Evolutionary conservation across 1,140 invertebrate genomes (phyloP).

Genomic region (Laupala kohalensis): DNA sequence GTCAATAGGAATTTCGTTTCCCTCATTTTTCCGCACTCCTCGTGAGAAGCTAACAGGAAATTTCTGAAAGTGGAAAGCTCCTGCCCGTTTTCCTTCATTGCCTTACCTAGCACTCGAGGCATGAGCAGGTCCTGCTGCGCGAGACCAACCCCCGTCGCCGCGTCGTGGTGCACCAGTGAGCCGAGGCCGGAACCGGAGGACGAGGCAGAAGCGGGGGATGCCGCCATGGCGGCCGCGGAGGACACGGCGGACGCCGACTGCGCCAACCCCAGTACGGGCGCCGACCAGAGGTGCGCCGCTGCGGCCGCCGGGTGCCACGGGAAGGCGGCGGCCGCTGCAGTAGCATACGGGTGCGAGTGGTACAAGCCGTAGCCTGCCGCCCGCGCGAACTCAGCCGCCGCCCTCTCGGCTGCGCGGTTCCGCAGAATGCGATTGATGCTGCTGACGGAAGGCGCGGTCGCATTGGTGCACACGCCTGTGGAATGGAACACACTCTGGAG

Average conservation of each 20-base stretch:
- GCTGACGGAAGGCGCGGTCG: slow-evolving; percentile 77
- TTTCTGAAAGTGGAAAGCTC: too few species aligned
- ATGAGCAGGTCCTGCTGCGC: slow-evolving; percentile 30
- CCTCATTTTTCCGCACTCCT: too few species aligned
- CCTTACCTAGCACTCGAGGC: slow-evolving; percentile 30
- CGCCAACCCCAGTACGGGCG: slow-evolving; percentile 2
- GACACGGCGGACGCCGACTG: slow-evolving; percentile 26
- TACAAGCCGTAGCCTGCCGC: slow-evolving; percentile 82
- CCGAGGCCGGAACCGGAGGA: slow-evolving; percentile 28
- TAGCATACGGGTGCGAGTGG: slow-evolving; percentile 25
- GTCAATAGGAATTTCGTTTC: too few species aligned
- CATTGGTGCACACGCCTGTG: slow-evolving; percentile 78
- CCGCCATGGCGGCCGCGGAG: slow-evolving; percentile 31
- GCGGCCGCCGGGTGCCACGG: slow-evolving; percentile 23
- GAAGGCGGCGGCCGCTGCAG: slow-evolving; percentile 21
- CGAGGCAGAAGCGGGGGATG: slow-evolving; percentile 31
- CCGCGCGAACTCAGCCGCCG: slow-evolving; percentile 81
- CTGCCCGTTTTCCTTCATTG: too few species aligned
- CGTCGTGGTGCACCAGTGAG: background rate
- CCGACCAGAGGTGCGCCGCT: slow-evolving; percentile 21
- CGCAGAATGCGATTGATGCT: slow-evolving; percentile 85
- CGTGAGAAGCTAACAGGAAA: too few species aligned
- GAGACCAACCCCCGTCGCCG: background rate
- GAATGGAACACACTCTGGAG: background rate
- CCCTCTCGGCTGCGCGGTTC: slow-evolving; percentile 83